Conservation (phyloP, 2,113 vertebrate species). For the Corythaixoides concolor region DNA sequence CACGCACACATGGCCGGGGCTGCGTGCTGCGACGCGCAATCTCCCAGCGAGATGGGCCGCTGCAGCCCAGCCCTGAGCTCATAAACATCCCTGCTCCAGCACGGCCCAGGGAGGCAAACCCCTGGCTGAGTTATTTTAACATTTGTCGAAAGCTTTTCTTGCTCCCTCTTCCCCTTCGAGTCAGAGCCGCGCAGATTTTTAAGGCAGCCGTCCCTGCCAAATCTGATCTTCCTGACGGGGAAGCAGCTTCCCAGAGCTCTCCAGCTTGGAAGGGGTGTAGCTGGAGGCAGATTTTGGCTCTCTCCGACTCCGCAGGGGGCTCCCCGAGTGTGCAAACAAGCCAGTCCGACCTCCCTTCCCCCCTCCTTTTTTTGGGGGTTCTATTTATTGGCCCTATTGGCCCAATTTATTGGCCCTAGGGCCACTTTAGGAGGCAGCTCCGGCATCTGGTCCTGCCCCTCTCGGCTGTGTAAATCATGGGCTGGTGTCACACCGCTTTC, state of each 20-base stretch:
- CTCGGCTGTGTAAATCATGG: not conserved
- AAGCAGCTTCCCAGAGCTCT: conserved; percentile 53
- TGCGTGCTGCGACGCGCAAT: not conserved
- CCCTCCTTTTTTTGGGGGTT: not conserved
- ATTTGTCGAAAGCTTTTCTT: conserved; percentile 38
- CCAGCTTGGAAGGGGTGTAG: conserved; percentile 31
- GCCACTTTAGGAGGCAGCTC: not conserved
- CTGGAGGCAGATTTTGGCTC: conserved; percentile 46
- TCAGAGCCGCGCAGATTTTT: conserved; percentile 10
- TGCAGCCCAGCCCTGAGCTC: not conserved
- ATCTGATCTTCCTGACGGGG: conserved; percentile 53
- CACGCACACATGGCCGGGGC: not conserved
- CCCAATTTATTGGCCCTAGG: not conserved
- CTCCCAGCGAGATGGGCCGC: not conserved
- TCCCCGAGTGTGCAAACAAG: not conserved
- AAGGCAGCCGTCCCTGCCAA: not conserved
- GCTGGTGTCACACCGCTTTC: not conserved
- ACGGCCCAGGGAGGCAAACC: conserved; percentile 3
- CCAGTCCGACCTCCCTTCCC: not conserved
- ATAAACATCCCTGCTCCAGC: not conserved
- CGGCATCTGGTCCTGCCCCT: not conserved
- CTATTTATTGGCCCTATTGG: not conserved
- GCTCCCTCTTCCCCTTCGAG: conserved; percentile 26
- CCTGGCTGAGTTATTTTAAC: conserved; percentile 23
- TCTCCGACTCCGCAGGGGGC: not conserved